Evolutionary conservation across 2,888 invertebrate species (phyloP), one percentile per base, ranked within the genome.

Genomic region (Tenthredo notha): DNA sequence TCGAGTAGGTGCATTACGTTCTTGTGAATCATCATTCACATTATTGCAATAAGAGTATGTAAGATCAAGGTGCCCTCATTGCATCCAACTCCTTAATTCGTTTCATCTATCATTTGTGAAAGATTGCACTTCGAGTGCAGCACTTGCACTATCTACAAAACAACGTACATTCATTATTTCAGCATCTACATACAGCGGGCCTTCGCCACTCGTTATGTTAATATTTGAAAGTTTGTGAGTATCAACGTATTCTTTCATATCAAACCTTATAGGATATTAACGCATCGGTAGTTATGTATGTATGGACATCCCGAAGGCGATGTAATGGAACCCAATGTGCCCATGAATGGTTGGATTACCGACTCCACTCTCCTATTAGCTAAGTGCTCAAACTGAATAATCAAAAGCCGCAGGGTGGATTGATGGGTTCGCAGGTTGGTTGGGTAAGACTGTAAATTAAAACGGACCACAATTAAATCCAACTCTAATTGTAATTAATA

Each of bases 331-430:
- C 54, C 54, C 78, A 54, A 78, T 78, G 37, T n/a, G 58, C 78
- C 78, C 58, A 78, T 58, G 78, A 58, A 54, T 78, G 29, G 78
- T 33, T 37, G 33, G 54, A 37, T 54, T 54, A 58, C 78, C 33
- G 78, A 54, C n/a, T 78, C 54, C 78, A 58, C 54, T 78, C 78
- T 78, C 78, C 78, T 54, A 78, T 78, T 54, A 78, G 78, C 78
- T 78, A 78, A 78, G 78, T 78, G 78, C 78, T 78, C 54, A 54
- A 78, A 58, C 78, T 78, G 78, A 78, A 78, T 78, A 78, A 58
- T 54, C 78, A 54, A 54, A 37, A 58, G 54, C 78, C 54, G 54
- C 78, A 54, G n/a, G 50, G 78, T 54, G n/a, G 78, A 78, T 78
- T 54, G 78, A 78, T 37, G 33, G 54, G 58, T 54, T 33, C n/a